Evolutionary conservation across 1,140 invertebrate species (phyloP), one percentile per base, ranked within the genome.

Genomic region (Mylabris phalerata): DNA sequence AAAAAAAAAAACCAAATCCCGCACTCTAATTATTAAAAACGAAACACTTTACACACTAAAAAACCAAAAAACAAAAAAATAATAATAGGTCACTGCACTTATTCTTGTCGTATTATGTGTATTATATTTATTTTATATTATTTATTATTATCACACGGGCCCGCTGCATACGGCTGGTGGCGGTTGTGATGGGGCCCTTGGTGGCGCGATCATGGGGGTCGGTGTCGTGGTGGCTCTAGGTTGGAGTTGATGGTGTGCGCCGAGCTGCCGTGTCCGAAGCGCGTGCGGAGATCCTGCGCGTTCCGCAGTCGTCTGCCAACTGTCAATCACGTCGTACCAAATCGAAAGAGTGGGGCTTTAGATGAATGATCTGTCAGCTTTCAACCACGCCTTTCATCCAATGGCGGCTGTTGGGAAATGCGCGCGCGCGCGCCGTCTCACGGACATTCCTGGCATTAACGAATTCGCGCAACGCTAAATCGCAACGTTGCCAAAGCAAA

Each of bases 281-380:
- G 70, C 69, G 71, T 71, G 67, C 72, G 69, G 71, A 73, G 79
- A 75, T 79, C 79, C 77, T 80, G 78, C 80, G 79, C 78, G 78
- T 73, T 79, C 79, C 78, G 79, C 79, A 80, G 80, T 80, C 79
- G 79, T 81, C 80, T 80, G 79, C 80, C 78, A 82, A 82, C 80
- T 82, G 80, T 82, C 80, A 82, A 82, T 82, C 80, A 81, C 77
- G 74, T 76, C 73, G 59, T 74, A 73, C 62, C 73, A 69, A 70
- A 70, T 69, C 72, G 67, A 66, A 65, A 76, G 77, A 79, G 79
- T 77, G 80, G 79, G 78, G 68, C 61, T 64, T 11, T 7, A 64
- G 69, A 74, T 73, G 73, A 73, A 73, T 71, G 73, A 72, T 73
- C 71, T 72, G 71, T 73, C 72, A 70, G 63, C 44, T 50, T 47